Percentiles rank a stretch among this genome's conserved stretches.
Conservation (phyloP, 2,113 vertebrate species). For the Zosterops pallidus region DNA sequence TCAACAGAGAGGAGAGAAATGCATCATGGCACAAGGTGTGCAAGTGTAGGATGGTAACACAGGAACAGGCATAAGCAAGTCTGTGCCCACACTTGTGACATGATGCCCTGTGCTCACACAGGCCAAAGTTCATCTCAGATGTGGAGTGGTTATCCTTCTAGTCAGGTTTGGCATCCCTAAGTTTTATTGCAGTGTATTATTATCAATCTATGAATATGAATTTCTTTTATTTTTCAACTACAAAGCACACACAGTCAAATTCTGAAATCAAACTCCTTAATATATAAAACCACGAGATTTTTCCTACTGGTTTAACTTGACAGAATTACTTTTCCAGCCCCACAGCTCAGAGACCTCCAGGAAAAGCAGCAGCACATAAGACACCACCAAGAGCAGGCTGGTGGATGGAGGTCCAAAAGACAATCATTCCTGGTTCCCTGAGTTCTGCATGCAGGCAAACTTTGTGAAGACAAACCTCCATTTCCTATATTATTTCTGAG, state of each 20-base stretch:
- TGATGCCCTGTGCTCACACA: rapidly evolving
- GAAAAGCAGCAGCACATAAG: not conserved
- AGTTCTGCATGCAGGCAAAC: not conserved
- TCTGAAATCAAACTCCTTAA: not conserved
- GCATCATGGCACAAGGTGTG: not conserved
- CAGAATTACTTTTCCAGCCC: not conserved
- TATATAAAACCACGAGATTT: not conserved
- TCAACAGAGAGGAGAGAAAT: not conserved
- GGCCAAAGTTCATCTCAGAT: not conserved
- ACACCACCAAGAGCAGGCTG: not conserved
- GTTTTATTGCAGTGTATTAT: not conserved
- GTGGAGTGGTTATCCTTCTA: not conserved
- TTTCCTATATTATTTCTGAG: not conserved
- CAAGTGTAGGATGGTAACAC: rapidly evolving
- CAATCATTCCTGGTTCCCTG: not conserved
- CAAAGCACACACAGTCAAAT: not conserved
- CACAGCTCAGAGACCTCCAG: not conserved
- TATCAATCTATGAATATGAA: not conserved
- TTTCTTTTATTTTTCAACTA: not conserved
- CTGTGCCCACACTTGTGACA: not conserved
- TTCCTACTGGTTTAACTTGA: not conserved
- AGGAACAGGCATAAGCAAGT: not conserved
- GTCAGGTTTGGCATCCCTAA: not conserved
- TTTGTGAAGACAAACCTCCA: not conserved
- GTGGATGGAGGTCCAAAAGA: not conserved